A percentile compares a stretch with the other conserved stretches of the same genome.
These are phyloP conservation scores for Anolis carolinensis DNA, from an alignment of 2,113 vertebrate species.

Conservation along the genomic window DNA sequence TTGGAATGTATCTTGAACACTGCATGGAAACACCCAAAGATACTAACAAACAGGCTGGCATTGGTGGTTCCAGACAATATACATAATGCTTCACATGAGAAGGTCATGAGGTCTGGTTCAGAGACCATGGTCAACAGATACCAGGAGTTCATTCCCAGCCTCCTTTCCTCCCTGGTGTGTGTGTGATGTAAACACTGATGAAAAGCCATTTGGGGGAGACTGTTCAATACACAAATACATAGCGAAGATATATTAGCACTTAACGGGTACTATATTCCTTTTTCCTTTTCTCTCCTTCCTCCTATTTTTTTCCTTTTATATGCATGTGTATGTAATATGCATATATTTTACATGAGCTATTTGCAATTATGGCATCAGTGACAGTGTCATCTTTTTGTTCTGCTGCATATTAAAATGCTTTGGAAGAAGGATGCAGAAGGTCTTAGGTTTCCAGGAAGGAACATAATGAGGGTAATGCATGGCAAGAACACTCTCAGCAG, in stretches of 20 bases:
- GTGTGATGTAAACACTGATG: conserved; percentile 70
- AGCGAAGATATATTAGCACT: conserved; percentile 69
- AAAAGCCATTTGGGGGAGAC: conserved; percentile 48
- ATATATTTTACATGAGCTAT: conserved; percentile 70
- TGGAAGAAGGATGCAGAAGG: conserved; percentile 73
- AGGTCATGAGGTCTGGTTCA: conserved; percentile 65
- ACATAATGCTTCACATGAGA: conserved; percentile 70
- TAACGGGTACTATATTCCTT: conserved; percentile 61
- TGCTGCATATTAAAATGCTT: conserved; percentile 74
- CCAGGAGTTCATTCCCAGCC: conserved; percentile 65
- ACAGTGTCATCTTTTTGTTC: conserved; percentile 74
- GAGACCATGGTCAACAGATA: conserved; percentile 62
- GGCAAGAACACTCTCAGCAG: conserved; percentile 69
- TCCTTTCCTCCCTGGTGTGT: conserved; percentile 60
- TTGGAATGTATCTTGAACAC: conserved; percentile 74
- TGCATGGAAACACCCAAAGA: conserved; percentile 69
- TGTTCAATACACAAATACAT: conserved; percentile 65
- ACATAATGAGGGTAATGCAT: conserved; percentile 70
- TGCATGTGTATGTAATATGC: conserved; percentile 60
- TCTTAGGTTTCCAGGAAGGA: conserved; percentile 70
- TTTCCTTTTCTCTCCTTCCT: conserved; percentile 38
- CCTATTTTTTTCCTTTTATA: not conserved
- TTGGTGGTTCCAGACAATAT: conserved; percentile 66
- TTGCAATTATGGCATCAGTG: conserved; percentile 71
- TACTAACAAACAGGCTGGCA: conserved; percentile 70